Evolutionary conservation across 1,140 invertebrate species (phyloP).

Genomic region (Magallana gigas): DNA sequence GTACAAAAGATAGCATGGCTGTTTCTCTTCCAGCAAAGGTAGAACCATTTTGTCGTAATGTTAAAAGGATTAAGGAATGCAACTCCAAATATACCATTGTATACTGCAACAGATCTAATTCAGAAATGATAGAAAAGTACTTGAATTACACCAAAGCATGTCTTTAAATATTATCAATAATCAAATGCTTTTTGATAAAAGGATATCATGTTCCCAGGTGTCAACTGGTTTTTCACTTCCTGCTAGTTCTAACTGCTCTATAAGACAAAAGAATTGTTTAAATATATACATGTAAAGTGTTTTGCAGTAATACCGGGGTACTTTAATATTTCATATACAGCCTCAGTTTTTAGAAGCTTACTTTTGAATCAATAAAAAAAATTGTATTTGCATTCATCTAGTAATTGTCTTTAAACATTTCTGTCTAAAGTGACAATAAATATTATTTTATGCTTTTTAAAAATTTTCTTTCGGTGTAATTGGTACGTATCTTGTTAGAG

Average conservation of each 20-base stretch:
- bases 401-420: no score
- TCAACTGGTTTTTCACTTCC: conserved; percentile 59
- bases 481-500: neutral
- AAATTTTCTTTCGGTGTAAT: neutral
- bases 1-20: conserved; percentile 96
- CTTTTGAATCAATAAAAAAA: no score
- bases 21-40: conserved; percentile 89
- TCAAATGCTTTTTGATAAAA: conserved; percentile 57
- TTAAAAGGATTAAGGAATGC: conserved; percentile 65
- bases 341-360: no score
- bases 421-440: neutral
- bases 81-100: neutral
- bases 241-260: conserved; percentile 72
- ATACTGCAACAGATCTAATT: neutral
- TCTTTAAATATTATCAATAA: neutral
- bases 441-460: neutral
- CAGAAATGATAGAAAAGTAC: neutral
- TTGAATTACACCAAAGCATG: neutral
- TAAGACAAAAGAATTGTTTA: conserved; percentile 56
- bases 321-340: no score
- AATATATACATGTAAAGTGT: no score
- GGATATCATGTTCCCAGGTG: conserved; percentile 78
- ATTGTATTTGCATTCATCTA: no score
- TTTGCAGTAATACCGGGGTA: no score
- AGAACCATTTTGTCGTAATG: conserved; percentile 90